Base-by-base conservation (phyloP, 1,140 invertebrate species). In the Chrysomallon squamiferum region DNA sequence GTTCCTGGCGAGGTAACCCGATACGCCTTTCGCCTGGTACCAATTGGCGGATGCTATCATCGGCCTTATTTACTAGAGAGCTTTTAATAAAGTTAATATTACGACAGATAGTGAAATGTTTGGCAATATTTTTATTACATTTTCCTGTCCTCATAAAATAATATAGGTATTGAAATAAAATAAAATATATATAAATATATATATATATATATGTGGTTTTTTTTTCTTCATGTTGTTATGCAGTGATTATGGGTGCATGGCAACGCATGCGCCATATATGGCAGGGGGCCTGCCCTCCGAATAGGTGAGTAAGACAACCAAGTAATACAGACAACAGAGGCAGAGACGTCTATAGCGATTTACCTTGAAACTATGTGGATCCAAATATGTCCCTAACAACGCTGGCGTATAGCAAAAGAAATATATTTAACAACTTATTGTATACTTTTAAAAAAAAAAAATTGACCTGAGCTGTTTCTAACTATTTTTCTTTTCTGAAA, bases 311-410 rank as follows among this genome's bases (percentile, higher is more conserved):
- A 54, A 54, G n/a, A 27, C 7, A 25, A 30, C 29, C 15, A 13
- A 30, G 22, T 25, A 20, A 22, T 25, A 54, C 22, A 54, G 18
- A 27, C n/a, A 30, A 22, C 25, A 25, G 13, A 22, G 15, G 22
- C n/a, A 30, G 22, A 15, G 25, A 22, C 50, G 22, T 54, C 18
- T 30, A 15, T 38, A 38, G 50, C 50, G 50, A 54, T 54, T 54
- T 54, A 54, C 50, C 29, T 30, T 27, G 29, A 25, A 54, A 54
- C n/a, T 54, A 54, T 54, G 50, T 30, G 50, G 29, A 54, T 54
- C 50, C 50, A 54, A 54, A 54, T 54, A 54, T 29, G 50, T 54
- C 50, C 50, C 29, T 54, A 54, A 30, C 50, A 54, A 54, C 50
- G 35, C 35, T 50, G 0, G 2, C 25, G 25, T 27, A 50, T 50